Percentiles rank a stretch among this genome's conserved stretches.
Conservation (phyloP, 1,140 invertebrate genomes). For the Lucilia sericata region DNA sequence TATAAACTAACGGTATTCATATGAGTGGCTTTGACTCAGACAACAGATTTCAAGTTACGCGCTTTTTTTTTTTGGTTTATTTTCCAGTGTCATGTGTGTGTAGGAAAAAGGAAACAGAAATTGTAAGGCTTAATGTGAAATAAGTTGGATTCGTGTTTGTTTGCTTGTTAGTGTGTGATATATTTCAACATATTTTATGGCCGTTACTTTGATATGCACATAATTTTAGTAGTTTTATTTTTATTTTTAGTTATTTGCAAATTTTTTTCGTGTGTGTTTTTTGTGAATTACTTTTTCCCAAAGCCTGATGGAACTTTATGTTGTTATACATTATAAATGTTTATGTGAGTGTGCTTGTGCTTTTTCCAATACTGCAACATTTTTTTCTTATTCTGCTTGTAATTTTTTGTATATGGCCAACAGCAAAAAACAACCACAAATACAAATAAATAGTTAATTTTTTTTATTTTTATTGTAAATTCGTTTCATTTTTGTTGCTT, state of each 20-base stretch:
- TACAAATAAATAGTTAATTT: neutral
- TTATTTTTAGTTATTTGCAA: neutral
- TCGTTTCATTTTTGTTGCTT: neutral
- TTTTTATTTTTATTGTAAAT: too few species aligned
- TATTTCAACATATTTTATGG: conserved; percentile 12
- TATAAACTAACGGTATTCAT: neutral
- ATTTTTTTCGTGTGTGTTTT: neutral
- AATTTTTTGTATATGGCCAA: neutral
- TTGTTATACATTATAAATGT: neutral
- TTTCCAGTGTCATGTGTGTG: neutral
- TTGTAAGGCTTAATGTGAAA: conserved; percentile 2
- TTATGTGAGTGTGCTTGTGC: too few species aligned
- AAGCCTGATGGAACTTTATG: conserved; percentile 8
- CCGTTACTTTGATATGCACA: conserved; percentile 19
- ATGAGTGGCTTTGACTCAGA: neutral
- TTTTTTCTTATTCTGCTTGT: too few species aligned
- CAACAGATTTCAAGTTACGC: conserved; percentile 13
- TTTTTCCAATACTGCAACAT: too few species aligned
- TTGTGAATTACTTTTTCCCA: neutral
- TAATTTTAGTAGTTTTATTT: neutral
- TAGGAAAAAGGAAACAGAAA: neutral
- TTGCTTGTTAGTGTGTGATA: neutral
- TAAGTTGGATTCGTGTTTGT: neutral
- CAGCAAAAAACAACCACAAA: neutral
- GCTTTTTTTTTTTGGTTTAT: neutral